These are phyloP conservation scores for Halictus ligatus DNA, from an alignment of 2,888 invertebrate genomes.

Conservation along the genomic window DNA sequence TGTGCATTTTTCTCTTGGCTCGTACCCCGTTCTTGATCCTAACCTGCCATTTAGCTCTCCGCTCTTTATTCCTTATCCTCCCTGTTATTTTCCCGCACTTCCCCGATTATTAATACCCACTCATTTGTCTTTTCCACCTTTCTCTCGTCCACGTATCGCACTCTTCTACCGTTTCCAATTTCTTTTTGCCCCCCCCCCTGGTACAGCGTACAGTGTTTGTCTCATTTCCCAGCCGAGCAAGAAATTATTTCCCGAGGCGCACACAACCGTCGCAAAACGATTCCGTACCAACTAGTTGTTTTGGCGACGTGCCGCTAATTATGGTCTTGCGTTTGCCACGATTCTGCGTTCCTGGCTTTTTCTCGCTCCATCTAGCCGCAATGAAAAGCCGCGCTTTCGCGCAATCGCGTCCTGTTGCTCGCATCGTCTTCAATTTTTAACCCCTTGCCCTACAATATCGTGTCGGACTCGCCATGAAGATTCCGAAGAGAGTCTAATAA, in stretches of 20 bases:
- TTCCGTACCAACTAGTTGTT: background rate
- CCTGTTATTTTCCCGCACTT: background rate
- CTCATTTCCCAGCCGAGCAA: background rate
- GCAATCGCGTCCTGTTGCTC: background rate
- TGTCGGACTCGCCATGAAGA: too few species aligned
- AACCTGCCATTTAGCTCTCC: background rate
- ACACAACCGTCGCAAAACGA: background rate
- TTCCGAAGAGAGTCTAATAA: too few species aligned
- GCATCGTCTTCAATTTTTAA: background rate
- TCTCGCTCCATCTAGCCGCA: background rate
- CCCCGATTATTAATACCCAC: constrained; percentile 4
- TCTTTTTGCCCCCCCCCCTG: background rate
- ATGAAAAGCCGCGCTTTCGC: background rate
- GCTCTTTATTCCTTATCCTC: background rate
- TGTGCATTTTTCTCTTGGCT: background rate
- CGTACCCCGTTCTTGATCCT: background rate
- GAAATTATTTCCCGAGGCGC: background rate
- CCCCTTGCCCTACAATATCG: too few species aligned
- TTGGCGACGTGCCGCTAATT: background rate
- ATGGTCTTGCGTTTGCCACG: background rate
- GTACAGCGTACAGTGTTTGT: background rate
- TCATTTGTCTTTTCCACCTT: constrained; percentile 2
- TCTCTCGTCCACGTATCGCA: background rate
- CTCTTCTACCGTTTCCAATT: background rate
- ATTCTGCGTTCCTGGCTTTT: background rate